phyloP scores from a whole-genome alignment of 2,888 invertebrate species.

The Crioceris asparagi region DNA sequence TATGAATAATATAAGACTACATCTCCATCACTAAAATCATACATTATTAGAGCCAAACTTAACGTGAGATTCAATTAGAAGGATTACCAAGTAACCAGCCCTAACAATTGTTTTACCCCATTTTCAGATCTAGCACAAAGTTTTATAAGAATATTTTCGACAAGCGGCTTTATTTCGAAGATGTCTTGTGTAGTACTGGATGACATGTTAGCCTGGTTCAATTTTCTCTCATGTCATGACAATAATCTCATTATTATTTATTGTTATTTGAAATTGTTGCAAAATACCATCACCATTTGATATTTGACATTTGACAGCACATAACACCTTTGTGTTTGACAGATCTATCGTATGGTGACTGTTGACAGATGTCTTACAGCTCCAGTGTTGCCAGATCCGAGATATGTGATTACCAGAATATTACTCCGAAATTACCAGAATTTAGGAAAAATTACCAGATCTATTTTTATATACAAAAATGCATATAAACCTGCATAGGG shows the following conservation, averaged over 20 bases:
- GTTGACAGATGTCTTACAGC: too few species aligned
- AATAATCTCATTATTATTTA: slow-evolving; percentile 6
- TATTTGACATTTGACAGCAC: not conserved
- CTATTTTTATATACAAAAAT: too few species aligned
- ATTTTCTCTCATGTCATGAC: slow-evolving; percentile 8
- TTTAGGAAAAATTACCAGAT: too few species aligned
- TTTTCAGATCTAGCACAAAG: slow-evolving; percentile 35
- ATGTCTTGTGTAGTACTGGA: slow-evolving; percentile 26
- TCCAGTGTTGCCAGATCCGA: too few species aligned
- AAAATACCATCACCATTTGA: not conserved
- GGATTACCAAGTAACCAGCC: slow-evolving; percentile 27
- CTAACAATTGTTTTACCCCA: slow-evolving; percentile 36
- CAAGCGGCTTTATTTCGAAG: slow-evolving; percentile 34
- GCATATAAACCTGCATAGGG: too few species aligned
- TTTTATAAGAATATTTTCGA: slow-evolving; percentile 34
- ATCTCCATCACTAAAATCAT: slow-evolving; percentile 30
- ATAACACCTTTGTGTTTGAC: not conserved
- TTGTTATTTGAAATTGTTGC: not conserved
- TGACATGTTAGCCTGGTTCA: slow-evolving; percentile 10
- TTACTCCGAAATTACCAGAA: too few species aligned
- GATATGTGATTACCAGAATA: too few species aligned
- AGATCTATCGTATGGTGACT: too few species aligned
- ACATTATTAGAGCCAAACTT: not conserved
- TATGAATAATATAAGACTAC: slow-evolving; percentile 36
- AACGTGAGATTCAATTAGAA: not conserved